A percentile compares a stretch with the other conserved stretches of the same genome.
Evolutionary conservation across 2,113 vertebrate genomes (phyloP).

Genomic region (Brachyistius frenatus): DNA sequence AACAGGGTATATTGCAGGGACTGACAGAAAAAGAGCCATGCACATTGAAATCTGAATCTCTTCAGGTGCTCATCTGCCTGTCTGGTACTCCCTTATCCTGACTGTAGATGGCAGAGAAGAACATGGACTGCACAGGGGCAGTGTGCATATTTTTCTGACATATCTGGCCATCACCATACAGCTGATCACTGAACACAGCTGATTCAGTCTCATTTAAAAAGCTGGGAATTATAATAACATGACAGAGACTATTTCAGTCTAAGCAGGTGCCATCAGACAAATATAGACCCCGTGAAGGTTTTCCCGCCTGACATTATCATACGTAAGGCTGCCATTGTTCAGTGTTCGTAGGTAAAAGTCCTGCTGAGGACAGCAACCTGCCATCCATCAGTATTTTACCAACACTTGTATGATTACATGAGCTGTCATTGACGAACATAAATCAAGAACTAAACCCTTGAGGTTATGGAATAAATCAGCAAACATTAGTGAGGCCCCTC

Average conservation of each 20-base stretch:
- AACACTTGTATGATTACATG: slow-evolving; percentile 78
- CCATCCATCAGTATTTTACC: slow-evolving; percentile 80
- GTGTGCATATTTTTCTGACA: slow-evolving; percentile 21
- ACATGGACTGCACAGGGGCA: slow-evolving; percentile 46
- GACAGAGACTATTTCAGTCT: slow-evolving; percentile 24
- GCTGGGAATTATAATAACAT: slow-evolving; percentile 23
- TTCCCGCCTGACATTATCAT: slow-evolving; percentile 30
- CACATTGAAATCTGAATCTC: slow-evolving; percentile 20
- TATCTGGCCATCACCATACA: slow-evolving; percentile 37
- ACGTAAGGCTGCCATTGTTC: slow-evolving; percentile 62
- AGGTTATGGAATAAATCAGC: slow-evolving; percentile 77
- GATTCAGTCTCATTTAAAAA: slow-evolving; percentile 35
- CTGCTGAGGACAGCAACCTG: slow-evolving; percentile 67
- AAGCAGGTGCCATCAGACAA: slow-evolving; percentile 28
- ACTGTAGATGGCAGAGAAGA: slow-evolving; percentile 82
- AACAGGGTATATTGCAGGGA: too few species aligned
- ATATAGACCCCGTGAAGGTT: slow-evolving; percentile 14
- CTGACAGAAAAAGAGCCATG: not conserved
- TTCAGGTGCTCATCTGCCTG: slow-evolving; percentile 43
- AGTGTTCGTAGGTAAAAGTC: slow-evolving; percentile 66
- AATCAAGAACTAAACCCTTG: slow-evolving; percentile 69
- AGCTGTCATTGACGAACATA: slow-evolving; percentile 67
- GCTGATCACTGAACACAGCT: slow-evolving; percentile 36
- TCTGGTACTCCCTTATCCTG: slow-evolving; percentile 63
- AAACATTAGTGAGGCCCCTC: slow-evolving; percentile 69